Percentiles rank a stretch among this genome's conserved stretches.
Conservation (phyloP, 2,797 vertebrate genomes). For the Limnodromus scolopaceus region DNA sequence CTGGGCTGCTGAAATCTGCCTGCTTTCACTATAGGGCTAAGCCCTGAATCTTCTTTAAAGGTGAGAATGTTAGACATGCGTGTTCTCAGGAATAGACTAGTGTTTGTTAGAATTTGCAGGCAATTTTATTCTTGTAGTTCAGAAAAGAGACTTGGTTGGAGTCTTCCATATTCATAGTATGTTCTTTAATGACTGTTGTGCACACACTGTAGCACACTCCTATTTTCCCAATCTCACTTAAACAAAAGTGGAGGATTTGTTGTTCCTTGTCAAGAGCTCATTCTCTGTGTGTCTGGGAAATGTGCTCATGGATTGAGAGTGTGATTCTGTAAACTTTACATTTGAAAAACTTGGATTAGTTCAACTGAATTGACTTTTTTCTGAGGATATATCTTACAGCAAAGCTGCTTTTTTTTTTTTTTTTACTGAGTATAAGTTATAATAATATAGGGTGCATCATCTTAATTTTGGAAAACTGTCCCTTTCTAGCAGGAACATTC, state of each 20-base stretch:
- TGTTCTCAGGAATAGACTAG: neutral
- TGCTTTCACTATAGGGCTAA: neutral
- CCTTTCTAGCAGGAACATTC: neutral
- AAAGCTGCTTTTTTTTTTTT: neutral
- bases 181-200: neutral
- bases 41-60: neutral
- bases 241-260: neutral
- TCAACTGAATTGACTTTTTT: neutral
- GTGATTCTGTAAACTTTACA: neutral
- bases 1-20: neutral
- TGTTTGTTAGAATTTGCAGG: neutral
- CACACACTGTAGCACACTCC: neutral
- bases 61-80: neutral
- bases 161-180: neutral
- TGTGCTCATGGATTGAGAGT: neutral
- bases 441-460: neutral
- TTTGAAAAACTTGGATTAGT: neutral
- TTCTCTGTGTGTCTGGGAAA: neutral
- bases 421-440: neutral
- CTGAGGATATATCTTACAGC: neutral
- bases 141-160: neutral
- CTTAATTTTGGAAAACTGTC: neutral
- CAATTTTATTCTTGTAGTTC: neutral
- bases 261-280: neutral
- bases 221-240: neutral